Evolutionary conservation across 2,888 invertebrate genomes (phyloP), one percentile per base, ranked within the genome.

Genomic region (Lasioglossum calceatum): DNA sequence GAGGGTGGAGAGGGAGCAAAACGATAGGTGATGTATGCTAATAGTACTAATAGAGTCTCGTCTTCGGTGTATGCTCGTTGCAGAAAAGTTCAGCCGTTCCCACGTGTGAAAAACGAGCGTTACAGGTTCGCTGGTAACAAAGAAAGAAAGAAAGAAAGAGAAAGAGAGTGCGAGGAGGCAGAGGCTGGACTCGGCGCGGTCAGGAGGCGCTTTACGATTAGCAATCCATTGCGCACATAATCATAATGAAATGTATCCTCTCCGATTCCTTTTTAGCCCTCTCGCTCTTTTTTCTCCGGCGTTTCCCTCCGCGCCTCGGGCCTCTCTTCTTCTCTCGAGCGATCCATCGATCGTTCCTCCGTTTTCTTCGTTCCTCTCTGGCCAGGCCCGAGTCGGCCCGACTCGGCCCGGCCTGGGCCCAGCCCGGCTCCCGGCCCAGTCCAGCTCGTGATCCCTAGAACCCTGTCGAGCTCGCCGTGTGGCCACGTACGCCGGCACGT

Each of bases 221-320:
- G 87, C 91, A 88, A 92, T 92, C 89, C 91, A 87, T 91, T 88
- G 84, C 89, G 84, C 89, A 87, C 88, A 92, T 92, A 93, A 93
- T 94, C 92, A 91, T 94, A 94, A 93, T 92, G 92, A 94, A 93
- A 93, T 93, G 92, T 93, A 93, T 93, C 92, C 89, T 79, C 81
- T 50, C 81, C n/a, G 84, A 64, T 76, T 74, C 77, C 58, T 76
- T 71, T 71, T 71, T 71, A 71, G n/a, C 32, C 75, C 39, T 71
- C 75, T 27, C 19, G 12, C 27, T 27, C 50, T 77, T 79, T 79
- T 76, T 77, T 70, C 44, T 42, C 10, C 12, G 70, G n/a, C 19
- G 23, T 36, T 19, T 50, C 39, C 39, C n/a, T 64, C 39, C 27
- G 71, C n/a, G 58, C 10, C 39, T 36, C 23, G 23, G n/a, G n/a